Evolutionary conservation across 2,888 invertebrate species (phyloP), one percentile per base, ranked within the genome.

Genomic region (Trileptium ribeirensis): DNA sequence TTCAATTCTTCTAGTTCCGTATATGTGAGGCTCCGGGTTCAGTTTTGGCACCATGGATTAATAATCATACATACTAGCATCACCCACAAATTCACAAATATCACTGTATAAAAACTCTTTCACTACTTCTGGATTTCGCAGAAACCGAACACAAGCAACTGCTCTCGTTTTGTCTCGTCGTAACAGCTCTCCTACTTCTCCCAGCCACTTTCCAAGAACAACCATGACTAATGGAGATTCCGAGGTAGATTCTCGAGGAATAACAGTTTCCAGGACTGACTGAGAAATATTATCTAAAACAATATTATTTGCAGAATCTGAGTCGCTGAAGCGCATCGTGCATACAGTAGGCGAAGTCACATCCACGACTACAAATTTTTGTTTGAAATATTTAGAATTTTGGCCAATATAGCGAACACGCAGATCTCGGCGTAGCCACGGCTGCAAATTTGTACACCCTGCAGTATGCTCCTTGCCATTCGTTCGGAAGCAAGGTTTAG

Each of bases 401-500:
- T 87, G 87, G 84, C 89, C 89, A 34, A 90, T 85, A 38, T 90
- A 85, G 79, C 89, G 84, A 34, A 89, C 89, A 80, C 87, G 84
- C 31, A 90, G 85, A 75, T 89, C 86, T 40, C 89, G 86, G 37
- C 86, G 82, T 0, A 89, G 83, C 90, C 90, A 90, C 38, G 24
- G 8, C 51, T 24, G 8, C 8, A 24, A 15, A 51, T 51, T 24
- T n/a, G n/a, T n/a, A n/a, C n/a, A n/a, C n/a, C n/a, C n/a, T 51
- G 51, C 51, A 15, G 24, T 51, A 51, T 24, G 51, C 51, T 51
- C 24, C 8, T 8, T 15, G 24, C 24, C 51, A 51, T 51, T 51
- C 24, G 8, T 51, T 24, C 8, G 8, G 8, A 24, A 15, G 8
- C 24, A 15, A 15, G 8, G 8, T 24, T 51, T 51, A 15, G 8